These are phyloP conservation scores for Margaritifera margaritifera DNA, from an alignment of 2,888 invertebrate species.

Conservation along the genomic window DNA sequence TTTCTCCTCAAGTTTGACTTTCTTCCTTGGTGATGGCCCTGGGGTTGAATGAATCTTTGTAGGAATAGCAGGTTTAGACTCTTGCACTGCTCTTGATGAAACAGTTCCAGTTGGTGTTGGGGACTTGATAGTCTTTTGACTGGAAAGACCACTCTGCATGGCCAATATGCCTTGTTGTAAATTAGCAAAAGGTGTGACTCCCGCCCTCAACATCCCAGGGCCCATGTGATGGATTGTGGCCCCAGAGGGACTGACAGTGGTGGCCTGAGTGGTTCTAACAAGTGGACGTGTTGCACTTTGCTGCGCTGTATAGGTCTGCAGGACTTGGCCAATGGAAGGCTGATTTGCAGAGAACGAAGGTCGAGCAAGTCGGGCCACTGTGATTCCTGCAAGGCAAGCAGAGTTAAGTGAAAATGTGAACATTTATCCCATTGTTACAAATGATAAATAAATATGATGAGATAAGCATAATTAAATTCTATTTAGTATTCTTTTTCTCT, in stretches of 20 bases:
- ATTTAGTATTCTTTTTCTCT: too few species aligned
- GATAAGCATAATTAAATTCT: too few species aligned
- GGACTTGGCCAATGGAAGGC: conserved; percentile 16
- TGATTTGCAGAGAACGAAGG: too few species aligned
- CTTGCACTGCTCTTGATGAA: too few species aligned
- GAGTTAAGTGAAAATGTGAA: too few species aligned
- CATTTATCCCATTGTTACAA: too few species aligned
- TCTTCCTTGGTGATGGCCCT: conserved; percentile 61
- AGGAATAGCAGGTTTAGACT: too few species aligned
- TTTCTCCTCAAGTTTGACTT: conserved; percentile 66
- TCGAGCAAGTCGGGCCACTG: too few species aligned
- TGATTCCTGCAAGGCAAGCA: too few species aligned
- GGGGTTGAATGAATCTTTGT: conserved; percentile 7
- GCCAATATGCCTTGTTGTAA: conserved; percentile 36
- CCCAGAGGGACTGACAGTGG: conserved; percentile 38
- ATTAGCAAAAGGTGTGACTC: conserved; percentile 53
- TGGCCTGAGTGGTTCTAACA: conserved; percentile 19
- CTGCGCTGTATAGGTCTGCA: conserved; percentile 18
- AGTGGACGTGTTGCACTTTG: conserved; percentile 23
- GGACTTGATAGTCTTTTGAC: conserved; percentile 7
- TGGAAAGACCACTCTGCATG: conserved; percentile 25
- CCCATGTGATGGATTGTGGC: conserved; percentile 66
- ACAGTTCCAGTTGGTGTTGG: too few species aligned
- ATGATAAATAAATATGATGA: too few species aligned
- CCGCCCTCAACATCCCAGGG: conserved; percentile 51